Conservation (phyloP, 2,113 vertebrate genomes). For the Protobothrops mucrosquamatus region DNA sequence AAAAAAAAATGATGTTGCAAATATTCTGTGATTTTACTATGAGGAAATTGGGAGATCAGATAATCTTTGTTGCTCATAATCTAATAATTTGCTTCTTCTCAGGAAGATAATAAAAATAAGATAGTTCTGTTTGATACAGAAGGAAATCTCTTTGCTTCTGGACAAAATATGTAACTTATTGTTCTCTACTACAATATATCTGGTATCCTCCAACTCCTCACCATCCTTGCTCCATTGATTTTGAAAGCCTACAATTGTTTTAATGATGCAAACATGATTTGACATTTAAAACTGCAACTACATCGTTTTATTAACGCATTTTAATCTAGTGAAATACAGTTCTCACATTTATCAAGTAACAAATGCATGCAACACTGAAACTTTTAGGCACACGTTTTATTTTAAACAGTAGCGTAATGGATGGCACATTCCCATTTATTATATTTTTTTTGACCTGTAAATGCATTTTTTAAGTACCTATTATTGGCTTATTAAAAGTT, state of each 20-base stretch:
- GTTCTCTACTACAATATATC: background rate
- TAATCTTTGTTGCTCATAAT: background rate
- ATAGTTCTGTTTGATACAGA: background rate
- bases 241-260: background rate
- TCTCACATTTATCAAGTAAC: background rate
- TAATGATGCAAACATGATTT: background rate
- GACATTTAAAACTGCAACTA: background rate
- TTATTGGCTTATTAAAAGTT: background rate
- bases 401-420: background rate
- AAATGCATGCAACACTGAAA: background rate
- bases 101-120: background rate
- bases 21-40: background rate
- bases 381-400: background rate
- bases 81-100: background rate
- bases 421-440: background rate
- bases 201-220: background rate
- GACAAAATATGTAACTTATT: background rate
- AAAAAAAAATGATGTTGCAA: background rate
- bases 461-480: background rate
- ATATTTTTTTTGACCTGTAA: background rate
- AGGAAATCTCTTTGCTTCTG: background rate
- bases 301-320: background rate
- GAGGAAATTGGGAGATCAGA: background rate
- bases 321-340: background rate
- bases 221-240: background rate